phyloP scores from a whole-genome alignment of 2,113 vertebrate genomes.

The Pedetes capensis region DNA sequence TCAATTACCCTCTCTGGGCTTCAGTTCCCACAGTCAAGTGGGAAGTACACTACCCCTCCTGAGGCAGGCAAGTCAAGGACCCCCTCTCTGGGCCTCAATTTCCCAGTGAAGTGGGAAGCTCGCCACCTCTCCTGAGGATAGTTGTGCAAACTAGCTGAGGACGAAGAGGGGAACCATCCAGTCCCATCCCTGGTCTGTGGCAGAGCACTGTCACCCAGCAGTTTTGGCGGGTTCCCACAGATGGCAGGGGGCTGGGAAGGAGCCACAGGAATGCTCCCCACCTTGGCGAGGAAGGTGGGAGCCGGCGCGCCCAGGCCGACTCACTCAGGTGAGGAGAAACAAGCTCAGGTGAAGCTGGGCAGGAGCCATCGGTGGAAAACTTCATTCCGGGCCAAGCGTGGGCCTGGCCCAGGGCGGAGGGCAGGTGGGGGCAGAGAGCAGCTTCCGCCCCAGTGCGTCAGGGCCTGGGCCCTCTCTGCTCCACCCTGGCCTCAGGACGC shows the following conservation, averaged over 20 bases:
- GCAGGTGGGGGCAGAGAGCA: neutral
- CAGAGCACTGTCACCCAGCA: neutral
- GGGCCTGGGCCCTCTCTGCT: neutral
- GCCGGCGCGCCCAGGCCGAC: neutral
- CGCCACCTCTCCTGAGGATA: neutral
- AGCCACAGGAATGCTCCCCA: neutral
- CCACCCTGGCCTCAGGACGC: neutral
- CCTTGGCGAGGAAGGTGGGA: neutral
- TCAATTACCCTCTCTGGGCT: neutral
- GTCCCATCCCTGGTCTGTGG: neutral
- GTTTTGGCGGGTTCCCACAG: neutral
- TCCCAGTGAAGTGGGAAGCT: neutral
- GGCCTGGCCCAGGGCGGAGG: neutral
- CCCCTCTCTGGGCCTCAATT: neutral
- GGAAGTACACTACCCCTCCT: accelerated
- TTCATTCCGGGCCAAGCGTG: slow-evolving; percentile 39
- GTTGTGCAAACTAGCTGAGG: neutral
- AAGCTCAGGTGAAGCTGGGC: slow-evolving; percentile 50
- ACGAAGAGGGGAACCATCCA: neutral
- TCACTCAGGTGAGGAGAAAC: slow-evolving; percentile 53
- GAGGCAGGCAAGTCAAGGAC: neutral
- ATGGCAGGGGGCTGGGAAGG: neutral
- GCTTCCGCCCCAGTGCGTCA: neutral
- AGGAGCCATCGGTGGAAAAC: neutral
- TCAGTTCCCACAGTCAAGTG: neutral